Base-by-base conservation (phyloP, 2,113 vertebrate genomes). In the Climacteris rufus region DNA sequence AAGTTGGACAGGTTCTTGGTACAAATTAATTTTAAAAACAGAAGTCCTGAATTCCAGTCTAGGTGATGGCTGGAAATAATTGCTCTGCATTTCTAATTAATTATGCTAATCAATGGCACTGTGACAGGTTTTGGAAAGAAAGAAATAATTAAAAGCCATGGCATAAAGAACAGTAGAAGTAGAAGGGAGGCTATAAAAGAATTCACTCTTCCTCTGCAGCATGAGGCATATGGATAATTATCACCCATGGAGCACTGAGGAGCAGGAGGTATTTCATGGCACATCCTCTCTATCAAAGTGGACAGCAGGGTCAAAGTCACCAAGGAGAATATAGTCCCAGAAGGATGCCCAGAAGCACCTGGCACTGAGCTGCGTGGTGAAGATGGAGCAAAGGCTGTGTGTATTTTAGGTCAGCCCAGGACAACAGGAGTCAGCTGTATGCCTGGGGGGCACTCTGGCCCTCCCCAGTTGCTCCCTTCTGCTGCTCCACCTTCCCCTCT, bases 391-490 rank as follows among this genome's bases (percentile, higher is more conserved):
- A 23, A 82, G 74, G 27, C 40, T 54, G 22, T 30, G 2, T 71
- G 31, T 42, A 2, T 25, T 65, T 75, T 16, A 52, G 35, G 33
- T 44, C 24, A 19, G 30, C 7, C 2, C 0, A 3, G 57, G 52
- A 23, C 33, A 70, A n/a, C 17, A 25, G 22, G 25, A 95, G 75
- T 70, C 88, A 88, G 74, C 53, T 93, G 82, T 35, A 57, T 3
- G 31, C 65, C 68, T 68, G 35, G 50, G 12, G 10, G 42, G 8
- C 0, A 0, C 35, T 65, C 44, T 7, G 0, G n/a, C 42, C n/a
- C n/a, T 39, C 39, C 31, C 20, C 1, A 2, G 14, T 54, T 90
- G 42, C 63, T 88, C 53, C 16, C 37, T 75, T 27, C 94, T 40
- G 37, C 52, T 70, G 21, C 16, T 83, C 8, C 11, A 33, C 11